Evolutionary conservation across 2,888 invertebrate species (phyloP).

Genomic region (Hipparchia sbordonii): DNA sequence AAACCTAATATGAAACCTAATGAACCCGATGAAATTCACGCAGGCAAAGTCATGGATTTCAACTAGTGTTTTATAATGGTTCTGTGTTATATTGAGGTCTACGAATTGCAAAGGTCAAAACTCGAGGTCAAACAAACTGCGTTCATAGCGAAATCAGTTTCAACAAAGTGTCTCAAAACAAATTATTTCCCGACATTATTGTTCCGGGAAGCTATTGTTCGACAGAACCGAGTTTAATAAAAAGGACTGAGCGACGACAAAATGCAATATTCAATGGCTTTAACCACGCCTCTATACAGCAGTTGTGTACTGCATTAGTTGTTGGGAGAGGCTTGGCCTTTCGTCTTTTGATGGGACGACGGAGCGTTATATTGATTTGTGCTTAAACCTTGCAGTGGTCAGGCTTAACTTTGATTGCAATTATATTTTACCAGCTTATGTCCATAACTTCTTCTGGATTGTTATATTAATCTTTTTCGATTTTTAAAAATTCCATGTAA

Average conservation of each 20-base stretch:
- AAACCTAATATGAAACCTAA: too few species aligned
- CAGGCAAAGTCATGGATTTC: too few species aligned
- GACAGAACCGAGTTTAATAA: conserved; percentile 59
- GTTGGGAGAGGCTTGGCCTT: conserved; percentile 20
- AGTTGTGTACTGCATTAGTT: conserved; percentile 23
- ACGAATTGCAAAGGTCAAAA: background rate
- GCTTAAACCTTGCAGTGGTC: background rate
- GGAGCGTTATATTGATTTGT: conserved; percentile 4
- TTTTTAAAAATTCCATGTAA: too few species aligned
- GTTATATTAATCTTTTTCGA: too few species aligned
- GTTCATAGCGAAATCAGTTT: conserved; percentile 30
- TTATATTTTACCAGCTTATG: background rate
- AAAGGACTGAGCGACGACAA: conserved; percentile 53
- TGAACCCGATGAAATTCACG: too few species aligned
- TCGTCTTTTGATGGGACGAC: conserved; percentile 4
- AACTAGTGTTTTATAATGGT: too few species aligned
- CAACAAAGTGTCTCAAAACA: conserved; percentile 36
- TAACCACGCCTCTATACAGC: conserved; percentile 16
- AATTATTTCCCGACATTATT: conserved; percentile 44
- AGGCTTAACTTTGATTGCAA: background rate
- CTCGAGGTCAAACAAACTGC: conserved; percentile 5
- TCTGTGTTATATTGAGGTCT: background rate
- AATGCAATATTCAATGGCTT: conserved; percentile 52
- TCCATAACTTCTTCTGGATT: too few species aligned
- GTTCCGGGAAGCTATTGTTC: conserved; percentile 50